Conservation (phyloP, 2,797 vertebrate genomes). For the Silurus aristotelis region DNA sequence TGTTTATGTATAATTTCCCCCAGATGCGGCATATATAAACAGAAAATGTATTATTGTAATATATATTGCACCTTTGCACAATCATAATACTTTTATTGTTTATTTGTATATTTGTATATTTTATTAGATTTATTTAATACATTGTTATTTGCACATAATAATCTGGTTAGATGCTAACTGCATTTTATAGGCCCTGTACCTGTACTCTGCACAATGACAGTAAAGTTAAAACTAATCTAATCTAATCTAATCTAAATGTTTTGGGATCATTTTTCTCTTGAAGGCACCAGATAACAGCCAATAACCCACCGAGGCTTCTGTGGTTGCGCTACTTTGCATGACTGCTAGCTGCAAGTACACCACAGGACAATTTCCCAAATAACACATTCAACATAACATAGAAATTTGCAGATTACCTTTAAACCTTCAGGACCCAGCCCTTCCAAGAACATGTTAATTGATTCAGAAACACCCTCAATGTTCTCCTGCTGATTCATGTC, state of each 20-base stretch:
- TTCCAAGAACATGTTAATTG: constrained; percentile 11
- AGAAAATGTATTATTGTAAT: too few relatives aligned
- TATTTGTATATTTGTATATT: too few relatives aligned
- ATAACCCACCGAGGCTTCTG: neutral
- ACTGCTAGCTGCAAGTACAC: neutral
- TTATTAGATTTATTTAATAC: too few relatives aligned
- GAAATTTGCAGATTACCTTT: neutral
- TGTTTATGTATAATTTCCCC: too few relatives aligned
- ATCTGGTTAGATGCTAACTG: too few relatives aligned
- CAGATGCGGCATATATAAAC: too few relatives aligned
- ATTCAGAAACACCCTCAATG: neutral
- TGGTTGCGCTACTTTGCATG: neutral
- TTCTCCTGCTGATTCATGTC: neutral
- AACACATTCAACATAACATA: neutral
- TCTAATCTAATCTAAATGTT: neutral
- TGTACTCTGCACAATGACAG: too few relatives aligned
- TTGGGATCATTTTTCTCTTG: neutral
- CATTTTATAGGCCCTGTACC: too few relatives aligned
- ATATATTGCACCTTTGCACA: too few relatives aligned
- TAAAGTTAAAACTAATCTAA: too few relatives aligned
- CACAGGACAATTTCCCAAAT: neutral
- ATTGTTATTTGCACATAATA: too few relatives aligned
- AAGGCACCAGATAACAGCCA: neutral
- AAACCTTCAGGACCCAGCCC: neutral
- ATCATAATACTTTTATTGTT: too few relatives aligned